These are phyloP conservation scores for Laterallus jamaicensis DNA, from an alignment of 2,113 vertebrate species.

Conservation along the genomic window DNA sequence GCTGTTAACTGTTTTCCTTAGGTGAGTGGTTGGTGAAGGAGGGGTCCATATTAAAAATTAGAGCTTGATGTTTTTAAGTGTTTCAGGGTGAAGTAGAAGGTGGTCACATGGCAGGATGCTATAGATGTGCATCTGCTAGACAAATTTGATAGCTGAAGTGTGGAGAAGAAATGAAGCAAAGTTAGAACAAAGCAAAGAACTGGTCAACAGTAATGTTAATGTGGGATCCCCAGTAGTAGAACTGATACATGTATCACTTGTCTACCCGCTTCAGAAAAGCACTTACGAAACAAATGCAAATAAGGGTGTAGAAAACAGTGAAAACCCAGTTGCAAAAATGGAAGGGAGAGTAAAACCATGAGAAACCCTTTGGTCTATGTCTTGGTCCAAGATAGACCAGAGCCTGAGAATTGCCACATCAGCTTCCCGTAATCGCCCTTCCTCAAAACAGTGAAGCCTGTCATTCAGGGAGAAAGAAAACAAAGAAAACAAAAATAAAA, in stretches of 20 bases:
- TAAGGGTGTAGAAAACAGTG: background rate
- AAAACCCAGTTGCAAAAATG: background rate
- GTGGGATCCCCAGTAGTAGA: background rate
- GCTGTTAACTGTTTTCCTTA: background rate
- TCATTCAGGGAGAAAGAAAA: background rate
- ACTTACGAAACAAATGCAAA: background rate
- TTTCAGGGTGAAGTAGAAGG: background rate
- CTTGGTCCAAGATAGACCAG: background rate
- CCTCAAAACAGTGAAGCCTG: background rate
- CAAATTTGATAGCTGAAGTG: background rate
- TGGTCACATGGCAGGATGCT: background rate
- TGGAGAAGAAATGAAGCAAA: background rate
- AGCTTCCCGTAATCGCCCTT: background rate
- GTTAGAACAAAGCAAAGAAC: background rate
- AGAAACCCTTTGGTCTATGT: background rate
- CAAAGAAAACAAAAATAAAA: slow-evolving; percentile 8
- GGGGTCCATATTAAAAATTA: background rate
- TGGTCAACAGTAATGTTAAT: background rate
- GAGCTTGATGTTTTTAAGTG: background rate
- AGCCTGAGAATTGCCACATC: background rate
- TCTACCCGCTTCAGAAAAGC: background rate
- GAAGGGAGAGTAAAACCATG: background rate
- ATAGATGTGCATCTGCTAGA: background rate
- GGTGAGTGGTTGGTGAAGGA: background rate
- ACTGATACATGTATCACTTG: background rate